Percentiles rank a stretch among this genome's conserved stretches.
phyloP scores from a whole-genome alignment of 1,140 invertebrate genomes.

The Drosophila erecta region DNA sequence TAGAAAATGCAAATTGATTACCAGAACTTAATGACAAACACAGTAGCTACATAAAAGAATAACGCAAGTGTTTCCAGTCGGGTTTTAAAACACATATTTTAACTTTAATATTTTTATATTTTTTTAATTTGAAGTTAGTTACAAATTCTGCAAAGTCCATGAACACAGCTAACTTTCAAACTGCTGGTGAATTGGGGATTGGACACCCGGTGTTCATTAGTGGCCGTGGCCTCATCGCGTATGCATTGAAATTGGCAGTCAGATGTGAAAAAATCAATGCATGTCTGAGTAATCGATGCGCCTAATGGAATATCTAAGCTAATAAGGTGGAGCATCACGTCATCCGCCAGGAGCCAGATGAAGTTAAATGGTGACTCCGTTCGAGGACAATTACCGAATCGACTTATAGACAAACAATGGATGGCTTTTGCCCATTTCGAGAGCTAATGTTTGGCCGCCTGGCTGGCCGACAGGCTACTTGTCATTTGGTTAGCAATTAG shows the following conservation, averaged over 20 bases:
- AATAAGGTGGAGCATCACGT: slow-evolving; percentile 53
- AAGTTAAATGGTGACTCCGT: slow-evolving; percentile 41
- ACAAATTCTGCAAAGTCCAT: not conserved
- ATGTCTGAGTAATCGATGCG: slow-evolving; percentile 82
- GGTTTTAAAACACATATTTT: too few relatives aligned
- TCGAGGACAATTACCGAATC: slow-evolving; percentile 67
- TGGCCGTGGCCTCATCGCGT: slow-evolving; percentile 64
- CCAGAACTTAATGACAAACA: too few relatives aligned
- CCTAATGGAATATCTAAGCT: slow-evolving; percentile 82
- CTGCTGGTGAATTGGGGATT: not conserved
- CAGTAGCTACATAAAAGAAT: too few relatives aligned
- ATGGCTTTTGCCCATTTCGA: slow-evolving; percentile 71
- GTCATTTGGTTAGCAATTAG: slow-evolving; percentile 73
- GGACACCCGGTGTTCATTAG: slow-evolving; percentile 58
- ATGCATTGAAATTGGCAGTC: slow-evolving; percentile 83
- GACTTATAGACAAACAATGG: slow-evolving; percentile 64
- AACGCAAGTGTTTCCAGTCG: too few relatives aligned
- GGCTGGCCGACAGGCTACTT: slow-evolving; percentile 21
- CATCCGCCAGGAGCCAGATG: slow-evolving; percentile 16
- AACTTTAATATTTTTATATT: not conserved
- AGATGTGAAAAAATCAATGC: slow-evolving; percentile 81
- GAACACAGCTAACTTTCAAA: slow-evolving; percentile 1
- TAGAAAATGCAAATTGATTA: too few relatives aligned
- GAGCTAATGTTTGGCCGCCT: slow-evolving; percentile 67
- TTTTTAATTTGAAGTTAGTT: not conserved